These are phyloP conservation scores for Macroramphosus scolopax DNA, from an alignment of 2,797 vertebrate genomes.

Conservation along the genomic window DNA sequence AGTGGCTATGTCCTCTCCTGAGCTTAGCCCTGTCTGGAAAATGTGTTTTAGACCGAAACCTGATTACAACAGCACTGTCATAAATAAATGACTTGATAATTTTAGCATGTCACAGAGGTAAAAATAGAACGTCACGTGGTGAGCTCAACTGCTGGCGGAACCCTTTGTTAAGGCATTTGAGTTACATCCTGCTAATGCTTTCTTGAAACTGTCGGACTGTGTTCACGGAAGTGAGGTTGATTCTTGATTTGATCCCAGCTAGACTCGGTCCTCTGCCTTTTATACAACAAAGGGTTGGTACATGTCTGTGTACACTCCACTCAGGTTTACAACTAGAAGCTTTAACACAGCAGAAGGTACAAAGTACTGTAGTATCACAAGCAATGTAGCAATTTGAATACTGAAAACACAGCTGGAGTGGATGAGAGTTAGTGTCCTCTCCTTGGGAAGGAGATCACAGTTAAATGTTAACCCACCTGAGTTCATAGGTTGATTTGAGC, in stretches of 20 bases:
- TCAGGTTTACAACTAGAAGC: background rate
- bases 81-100: slow-evolving; percentile 60
- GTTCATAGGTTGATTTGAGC: slow-evolving; percentile 4
- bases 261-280: too few relatives aligned
- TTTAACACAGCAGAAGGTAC: slow-evolving; percentile 9
- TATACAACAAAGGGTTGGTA: too few relatives aligned
- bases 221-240: too few relatives aligned
- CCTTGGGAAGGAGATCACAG: background rate
- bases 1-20: slow-evolving; percentile 42
- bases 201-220: too few relatives aligned
- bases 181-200: too few relatives aligned
- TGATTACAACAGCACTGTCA: slow-evolving; percentile 53
- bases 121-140: slow-evolving; percentile 54
- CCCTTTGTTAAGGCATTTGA: slow-evolving; percentile 49
- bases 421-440: slow-evolving; percentile 2
- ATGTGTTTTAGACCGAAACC: slow-evolving; percentile 34
- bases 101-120: slow-evolving; percentile 50
- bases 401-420: slow-evolving; percentile 7
- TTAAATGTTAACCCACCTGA: background rate
- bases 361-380: too few relatives aligned
- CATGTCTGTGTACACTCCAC: slow-evolving; percentile 12
- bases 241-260: too few relatives aligned
- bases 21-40: slow-evolving; percentile 36
- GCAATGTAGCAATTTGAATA: slow-evolving; percentile 2
- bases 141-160: slow-evolving; percentile 28